Evolutionary conservation across 37 sponge, comb jelly and placozoan genomes (phyloP), one percentile per base, ranked within the genome.

Genomic region (Halichondria panicea): DNA sequence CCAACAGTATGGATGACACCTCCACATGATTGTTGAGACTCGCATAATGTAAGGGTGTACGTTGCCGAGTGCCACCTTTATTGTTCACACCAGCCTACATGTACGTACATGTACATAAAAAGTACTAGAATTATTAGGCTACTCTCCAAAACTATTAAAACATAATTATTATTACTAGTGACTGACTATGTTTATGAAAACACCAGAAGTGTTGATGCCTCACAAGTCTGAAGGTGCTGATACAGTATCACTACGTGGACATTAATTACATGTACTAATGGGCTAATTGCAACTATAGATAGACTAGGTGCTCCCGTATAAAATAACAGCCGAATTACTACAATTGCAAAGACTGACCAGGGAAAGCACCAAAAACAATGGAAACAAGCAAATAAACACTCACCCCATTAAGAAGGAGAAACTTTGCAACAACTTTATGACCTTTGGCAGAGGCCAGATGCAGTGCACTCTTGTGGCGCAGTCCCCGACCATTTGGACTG

Each of bases 41-140:
- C 55, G 89, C 93, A 81, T 93, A 93, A 37, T 93, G 93, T 15
- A 93, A 73, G 52, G 93, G 44, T 28, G 93, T 81, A 1, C 93
- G 81, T 31, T 45, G 46, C 15, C 71, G 85, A 63, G 55, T 74
- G n/a, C 93, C 93, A 22, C 93, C 93, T 35, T 52, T 52, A 9
- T 37, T 28, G 43, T 93, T 76, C 38, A 88, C 86, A 76, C 81
- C 43, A 25, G 75, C 93, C 93, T 93, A 43, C n/a, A n/a, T n/a
- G n/a, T n/a, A n/a, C n/a, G n/a, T n/a, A n/a, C n/a, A n/a, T n/a
- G n/a, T n/a, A n/a, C n/a, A n/a, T n/a, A n/a, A n/a, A n/a, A n/a
- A n/a, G n/a, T 15, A 48, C 52, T 48, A 48, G 52, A 15, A 18
- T 18, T 15, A 48, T 11, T 55, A 55, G 22, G 56, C 56, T 27